These are phyloP conservation scores for Polydrusus pterygomalis DNA, from an alignment of 2,888 invertebrate genomes.

Conservation along the genomic window DNA sequence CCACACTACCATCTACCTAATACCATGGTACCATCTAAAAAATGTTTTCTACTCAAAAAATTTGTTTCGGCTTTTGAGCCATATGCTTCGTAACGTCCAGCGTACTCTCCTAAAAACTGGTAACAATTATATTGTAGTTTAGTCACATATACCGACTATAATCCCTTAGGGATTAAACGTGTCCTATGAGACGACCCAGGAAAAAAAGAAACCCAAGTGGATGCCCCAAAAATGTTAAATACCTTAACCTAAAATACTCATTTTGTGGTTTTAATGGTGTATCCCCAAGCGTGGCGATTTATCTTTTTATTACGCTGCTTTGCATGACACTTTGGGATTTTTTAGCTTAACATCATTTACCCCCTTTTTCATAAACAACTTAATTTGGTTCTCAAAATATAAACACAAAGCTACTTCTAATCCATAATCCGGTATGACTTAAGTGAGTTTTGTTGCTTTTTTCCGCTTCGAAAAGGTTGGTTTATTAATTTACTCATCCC, in stretches of 20 bases:
- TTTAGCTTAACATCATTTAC: constrained; percentile 21
- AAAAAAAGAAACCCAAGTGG: constrained; percentile 17
- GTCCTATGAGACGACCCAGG: background rate
- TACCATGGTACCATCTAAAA: too few relatives aligned
- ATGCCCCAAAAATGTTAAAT: constrained; percentile 28
- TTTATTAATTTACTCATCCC: constrained; percentile 21
- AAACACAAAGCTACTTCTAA: constrained; percentile 21
- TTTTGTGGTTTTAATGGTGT: constrained; percentile 19
- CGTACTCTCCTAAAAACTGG: background rate
- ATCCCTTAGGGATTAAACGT: background rate
- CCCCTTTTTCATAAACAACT: constrained; percentile 30
- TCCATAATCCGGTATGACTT: constrained; percentile 12
- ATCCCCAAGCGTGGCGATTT: constrained; percentile 25
- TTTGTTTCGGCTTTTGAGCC: too few relatives aligned
- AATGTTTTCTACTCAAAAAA: too few relatives aligned
- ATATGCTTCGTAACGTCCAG: too few relatives aligned
- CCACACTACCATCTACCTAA: too few relatives aligned
- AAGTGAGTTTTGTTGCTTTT: constrained; percentile 15
- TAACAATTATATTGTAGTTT: constrained; percentile 25
- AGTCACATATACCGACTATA: constrained; percentile 22
- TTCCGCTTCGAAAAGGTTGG: constrained; percentile 17
- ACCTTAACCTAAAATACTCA: constrained; percentile 21
- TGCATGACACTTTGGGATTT: constrained; percentile 28
- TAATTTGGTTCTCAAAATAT: constrained; percentile 14
- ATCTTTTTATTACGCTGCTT: constrained; percentile 29